phyloP scores from a whole-genome alignment of 1,140 invertebrate species.

The Gryon sp. region DNA sequence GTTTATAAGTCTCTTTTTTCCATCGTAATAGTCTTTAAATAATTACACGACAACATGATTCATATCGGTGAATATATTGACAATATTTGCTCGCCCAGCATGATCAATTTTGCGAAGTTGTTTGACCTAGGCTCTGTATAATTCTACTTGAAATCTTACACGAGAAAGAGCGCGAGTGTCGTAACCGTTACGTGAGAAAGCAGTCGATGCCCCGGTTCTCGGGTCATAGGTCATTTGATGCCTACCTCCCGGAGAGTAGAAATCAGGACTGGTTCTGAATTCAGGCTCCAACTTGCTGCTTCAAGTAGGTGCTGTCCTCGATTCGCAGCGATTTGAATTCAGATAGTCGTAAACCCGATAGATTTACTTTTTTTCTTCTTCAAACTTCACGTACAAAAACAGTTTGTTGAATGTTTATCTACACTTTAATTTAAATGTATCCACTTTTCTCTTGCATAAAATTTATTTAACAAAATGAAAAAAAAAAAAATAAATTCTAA shows the following conservation, averaged over 20 bases:
- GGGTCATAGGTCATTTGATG: conserved; percentile 74
- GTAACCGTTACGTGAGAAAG: conserved; percentile 78
- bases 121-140: conserved; percentile 53
- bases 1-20: conserved; percentile 28
- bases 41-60: conserved; percentile 37
- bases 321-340: conserved; percentile 51
- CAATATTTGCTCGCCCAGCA: conserved; percentile 44
- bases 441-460: conserved; percentile 3
- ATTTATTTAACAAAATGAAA: no score
- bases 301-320: conserved; percentile 51
- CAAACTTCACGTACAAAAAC: conserved; percentile 17
- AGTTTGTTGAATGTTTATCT: conserved; percentile 11
- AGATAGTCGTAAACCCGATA: conserved; percentile 51
- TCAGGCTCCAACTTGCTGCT: conserved; percentile 61
- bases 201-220: conserved; percentile 74
- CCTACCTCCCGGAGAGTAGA: conserved; percentile 72
- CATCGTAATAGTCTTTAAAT: conserved; percentile 23
- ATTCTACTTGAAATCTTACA: conserved; percentile 44
- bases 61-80: conserved; percentile 40
- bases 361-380: conserved; percentile 37
- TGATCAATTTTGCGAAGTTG: conserved; percentile 49
- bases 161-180: conserved; percentile 62
- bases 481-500: no score
- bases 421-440: background rate
- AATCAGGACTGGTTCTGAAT: conserved; percentile 73